Percentiles rank a stretch among this genome's conserved stretches.
Evolutionary conservation across 2,888 invertebrate genomes (phyloP).

Genomic region (Folsomia candida): DNA sequence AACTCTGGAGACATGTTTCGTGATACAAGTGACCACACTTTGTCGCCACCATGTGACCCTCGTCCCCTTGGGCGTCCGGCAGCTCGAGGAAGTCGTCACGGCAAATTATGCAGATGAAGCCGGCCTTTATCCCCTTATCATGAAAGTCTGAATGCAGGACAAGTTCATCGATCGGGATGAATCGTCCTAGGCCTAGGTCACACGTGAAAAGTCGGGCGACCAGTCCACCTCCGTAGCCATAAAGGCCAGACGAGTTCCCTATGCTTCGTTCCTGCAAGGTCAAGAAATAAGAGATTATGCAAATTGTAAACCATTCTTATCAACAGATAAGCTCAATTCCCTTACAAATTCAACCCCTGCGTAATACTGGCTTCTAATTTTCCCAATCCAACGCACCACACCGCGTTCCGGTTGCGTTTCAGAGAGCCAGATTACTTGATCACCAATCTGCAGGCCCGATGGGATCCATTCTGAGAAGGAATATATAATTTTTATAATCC

Average conservation of each 20-base stretch:
- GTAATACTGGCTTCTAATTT: slow-evolving; percentile 39
- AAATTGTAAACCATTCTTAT: slow-evolving; percentile 1
- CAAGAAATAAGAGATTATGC: not conserved
- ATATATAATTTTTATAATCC: too few relatives aligned
- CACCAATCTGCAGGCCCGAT: slow-evolving; percentile 36
- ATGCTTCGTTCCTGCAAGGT: slow-evolving; percentile 39
- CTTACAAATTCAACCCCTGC: slow-evolving; percentile 49
- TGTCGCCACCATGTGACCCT: slow-evolving; percentile 4
- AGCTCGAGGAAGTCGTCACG: slow-evolving; percentile 45
- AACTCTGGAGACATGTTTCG: slow-evolving; percentile 6
- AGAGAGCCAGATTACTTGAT: slow-evolving; percentile 43
- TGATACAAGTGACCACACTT: slow-evolving; percentile 23
- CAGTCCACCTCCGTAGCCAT: slow-evolving; percentile 38
- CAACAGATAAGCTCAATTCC: not conserved
- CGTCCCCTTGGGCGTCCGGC: slow-evolving; percentile 4
- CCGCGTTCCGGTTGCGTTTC: slow-evolving; percentile 34
- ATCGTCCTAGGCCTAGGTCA: slow-evolving; percentile 41
- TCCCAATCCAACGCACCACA: slow-evolving; percentile 46
- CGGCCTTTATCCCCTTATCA: slow-evolving; percentile 35
- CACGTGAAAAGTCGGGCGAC: slow-evolving; percentile 41
- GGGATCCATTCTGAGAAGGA: slow-evolving; percentile 40
- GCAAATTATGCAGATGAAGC: slow-evolving; percentile 47
- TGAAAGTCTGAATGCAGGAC: slow-evolving; percentile 42
- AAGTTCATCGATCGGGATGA: slow-evolving; percentile 43
- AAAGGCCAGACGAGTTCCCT: slow-evolving; percentile 45